Conservation (phyloP, 2,888 invertebrate species). For the Adineta ricciae region DNA sequence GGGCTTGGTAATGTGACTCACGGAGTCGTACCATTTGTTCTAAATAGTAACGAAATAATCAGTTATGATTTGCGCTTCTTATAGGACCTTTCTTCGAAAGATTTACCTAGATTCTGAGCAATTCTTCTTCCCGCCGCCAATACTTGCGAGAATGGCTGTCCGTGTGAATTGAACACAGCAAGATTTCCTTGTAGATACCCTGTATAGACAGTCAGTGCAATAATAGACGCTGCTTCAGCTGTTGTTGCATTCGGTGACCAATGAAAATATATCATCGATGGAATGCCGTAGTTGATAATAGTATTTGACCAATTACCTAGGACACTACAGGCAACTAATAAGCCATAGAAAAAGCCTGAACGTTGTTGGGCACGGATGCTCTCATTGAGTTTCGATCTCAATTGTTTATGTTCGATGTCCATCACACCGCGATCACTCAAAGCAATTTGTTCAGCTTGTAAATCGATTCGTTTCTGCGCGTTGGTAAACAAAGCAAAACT, state of each 20-base stretch:
- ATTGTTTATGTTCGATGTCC: not conserved
- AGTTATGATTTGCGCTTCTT: no score
- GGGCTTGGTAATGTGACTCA: not conserved
- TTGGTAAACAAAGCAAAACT: not conserved
- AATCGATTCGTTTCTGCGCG: not conserved
- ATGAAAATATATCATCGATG: not conserved
- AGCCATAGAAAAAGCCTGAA: not conserved
- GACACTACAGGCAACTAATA: not conserved
- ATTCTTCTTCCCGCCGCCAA: not conserved
- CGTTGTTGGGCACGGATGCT: not conserved
- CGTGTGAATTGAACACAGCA: not conserved
- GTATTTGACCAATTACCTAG: not conserved
- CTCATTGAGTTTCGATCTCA: no score
- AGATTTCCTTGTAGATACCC: not conserved
- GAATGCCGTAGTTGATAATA: not conserved
- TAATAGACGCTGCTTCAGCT: not conserved
- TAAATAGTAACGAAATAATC: no score
- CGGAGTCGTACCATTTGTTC: not conserved
- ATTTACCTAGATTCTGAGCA: not conserved
- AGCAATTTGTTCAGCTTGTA: not conserved
- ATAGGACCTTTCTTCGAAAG: no score
- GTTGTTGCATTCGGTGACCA: not conserved
- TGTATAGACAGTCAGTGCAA: not conserved
- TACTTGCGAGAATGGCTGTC: not conserved
- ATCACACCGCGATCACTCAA: not conserved